Percentiles rank a stretch among this genome's conserved stretches.
phyloP scores from a whole-genome alignment of 2,113 vertebrate species.

The Oriolus oriolus region DNA sequence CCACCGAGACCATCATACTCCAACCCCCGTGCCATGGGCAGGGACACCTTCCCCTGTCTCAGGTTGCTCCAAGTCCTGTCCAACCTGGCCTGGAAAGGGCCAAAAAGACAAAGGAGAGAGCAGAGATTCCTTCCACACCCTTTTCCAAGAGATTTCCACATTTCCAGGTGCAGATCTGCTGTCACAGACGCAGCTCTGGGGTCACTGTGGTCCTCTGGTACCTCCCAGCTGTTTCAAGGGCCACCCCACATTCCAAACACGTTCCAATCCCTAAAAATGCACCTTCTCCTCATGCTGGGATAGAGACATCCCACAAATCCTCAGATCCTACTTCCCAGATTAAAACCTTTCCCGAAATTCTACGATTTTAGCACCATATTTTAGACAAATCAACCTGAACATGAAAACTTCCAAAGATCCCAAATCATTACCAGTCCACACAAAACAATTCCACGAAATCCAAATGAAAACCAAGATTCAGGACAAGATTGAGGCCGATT shows the following conservation, averaged over 20 bases:
- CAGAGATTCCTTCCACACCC: not conserved
- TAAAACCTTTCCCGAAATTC: not conserved
- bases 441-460: not conserved
- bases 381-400: not conserved
- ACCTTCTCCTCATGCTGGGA: not conserved
- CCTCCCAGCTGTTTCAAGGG: not conserved
- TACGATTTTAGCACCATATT: rapidly evolving
- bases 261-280: not conserved
- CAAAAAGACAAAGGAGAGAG: not conserved
- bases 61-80: not conserved
- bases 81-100: not conserved
- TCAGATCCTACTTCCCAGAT: not conserved
- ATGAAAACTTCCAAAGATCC: not conserved
- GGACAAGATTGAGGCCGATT: not conserved
- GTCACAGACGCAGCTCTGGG: not conserved
- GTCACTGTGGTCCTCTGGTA: not conserved
- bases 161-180: not conserved
- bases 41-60: not conserved
- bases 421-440: not conserved
- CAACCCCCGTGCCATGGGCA: not conserved
- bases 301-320: not conserved
- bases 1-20: not conserved
- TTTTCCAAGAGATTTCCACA: not conserved
- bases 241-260: not conserved
- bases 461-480: not conserved